A percentile compares a stretch with the other conserved stretches of the same genome.
phyloP scores from a whole-genome alignment of 2,113 vertebrate genomes.

The Carassius auratus region DNA sequence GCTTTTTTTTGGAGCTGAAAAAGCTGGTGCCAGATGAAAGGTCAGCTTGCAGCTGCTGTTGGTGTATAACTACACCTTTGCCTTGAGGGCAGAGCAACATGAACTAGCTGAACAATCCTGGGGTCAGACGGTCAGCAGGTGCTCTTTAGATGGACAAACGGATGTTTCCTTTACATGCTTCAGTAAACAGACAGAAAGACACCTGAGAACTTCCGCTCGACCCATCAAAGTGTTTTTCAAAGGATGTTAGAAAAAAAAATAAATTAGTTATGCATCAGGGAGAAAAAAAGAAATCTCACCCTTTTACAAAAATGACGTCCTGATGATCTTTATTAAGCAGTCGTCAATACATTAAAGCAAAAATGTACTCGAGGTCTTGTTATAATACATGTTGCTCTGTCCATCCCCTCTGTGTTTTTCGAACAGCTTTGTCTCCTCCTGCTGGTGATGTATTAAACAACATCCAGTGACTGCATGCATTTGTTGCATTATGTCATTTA shows the following conservation, averaged over 20 bases:
- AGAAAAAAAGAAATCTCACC: neutral
- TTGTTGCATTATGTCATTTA: neutral
- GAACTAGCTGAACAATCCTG: neutral
- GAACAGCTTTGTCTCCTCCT: neutral
- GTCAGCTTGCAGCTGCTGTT: neutral
- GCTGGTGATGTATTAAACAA: neutral
- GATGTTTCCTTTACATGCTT: slow-evolving; percentile 5
- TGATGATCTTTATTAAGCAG: neutral
- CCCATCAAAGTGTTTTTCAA: neutral
- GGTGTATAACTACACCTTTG: neutral
- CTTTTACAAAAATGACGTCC: neutral
- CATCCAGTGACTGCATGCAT: neutral
- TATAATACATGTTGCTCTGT: neutral
- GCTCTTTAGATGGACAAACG: neutral
- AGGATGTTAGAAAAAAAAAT: neutral
- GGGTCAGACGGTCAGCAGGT: neutral
- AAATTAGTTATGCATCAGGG: neutral
- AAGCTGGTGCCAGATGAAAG: neutral
- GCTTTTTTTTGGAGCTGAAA: neutral
- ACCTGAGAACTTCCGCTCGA: neutral
- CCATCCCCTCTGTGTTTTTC: neutral
- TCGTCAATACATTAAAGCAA: neutral
- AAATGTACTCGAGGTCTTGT: neutral
- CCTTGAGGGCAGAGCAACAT: neutral
- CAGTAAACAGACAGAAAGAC: neutral